Base-by-base conservation (phyloP, 2,888 invertebrate genomes). In the Gryllus longicercus region DNA sequence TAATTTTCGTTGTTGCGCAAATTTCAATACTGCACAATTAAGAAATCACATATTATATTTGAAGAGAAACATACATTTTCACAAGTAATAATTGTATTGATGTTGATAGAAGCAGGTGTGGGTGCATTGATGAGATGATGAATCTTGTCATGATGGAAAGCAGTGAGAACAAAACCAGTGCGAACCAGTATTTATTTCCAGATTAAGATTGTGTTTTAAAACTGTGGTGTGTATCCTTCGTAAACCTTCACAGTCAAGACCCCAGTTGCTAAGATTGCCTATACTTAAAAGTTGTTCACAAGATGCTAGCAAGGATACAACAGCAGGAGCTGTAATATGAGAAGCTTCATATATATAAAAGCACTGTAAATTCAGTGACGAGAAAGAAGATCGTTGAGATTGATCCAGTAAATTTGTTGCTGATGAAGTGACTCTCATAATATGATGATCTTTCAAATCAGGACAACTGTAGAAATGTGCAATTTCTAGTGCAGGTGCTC, bases 251-350 rank as follows among this genome's bases (percentile, higher is more conserved):
- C 86, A 85, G 51, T 86, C 86, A 18, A 87, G 83, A 12, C 86
- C 86, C 87, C 88, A 88, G 81, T 87, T 88, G 11, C 85, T 85
- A n/a, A 88, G 83, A 80, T 88, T 88, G 0, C 88, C 88, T 23
- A 88, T 86, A 79, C 84, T 84, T 76, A 84, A 83, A 14, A 88
- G 83, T 81, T 85, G 85, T 75, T 84, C 84, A 81, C 87, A 88
- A 76, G 83, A 84, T 79, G 86, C 85, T 63, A 88, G 84, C 83
- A 87, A 84, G 50, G 85, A 84, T 11, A 86, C 82, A 23, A 87
- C 85, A 8, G 86, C 85, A 5, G 84, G 83, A 16, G 85, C 85
- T 0, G 87, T 86, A 16, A 87, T 85, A 77, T 86, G 84, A 76
- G 85, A 86, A 8, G 87, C 86, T 79, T 88, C 86, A 81, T 88